These are phyloP conservation scores for Sebastes cheni DNA, from an alignment of 2,797 vertebrate species.

Conservation along the genomic window DNA sequence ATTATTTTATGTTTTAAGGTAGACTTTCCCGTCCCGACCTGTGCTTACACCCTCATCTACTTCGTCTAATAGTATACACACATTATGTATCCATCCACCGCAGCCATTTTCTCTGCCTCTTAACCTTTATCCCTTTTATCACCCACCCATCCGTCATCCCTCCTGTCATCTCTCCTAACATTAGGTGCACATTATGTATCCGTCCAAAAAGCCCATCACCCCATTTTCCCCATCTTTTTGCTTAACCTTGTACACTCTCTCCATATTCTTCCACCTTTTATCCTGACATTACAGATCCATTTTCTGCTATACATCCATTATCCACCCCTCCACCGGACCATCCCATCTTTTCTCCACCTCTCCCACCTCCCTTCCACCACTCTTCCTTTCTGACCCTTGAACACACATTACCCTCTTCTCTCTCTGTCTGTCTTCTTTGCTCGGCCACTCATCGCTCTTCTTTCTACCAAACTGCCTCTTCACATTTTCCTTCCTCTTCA, in stretches of 20 bases:
- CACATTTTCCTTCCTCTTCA: constrained; percentile 32
- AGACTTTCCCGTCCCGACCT: not conserved
- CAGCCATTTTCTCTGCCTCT: constrained; percentile 28
- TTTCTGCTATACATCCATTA: constrained; percentile 50
- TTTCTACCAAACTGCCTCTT: constrained; percentile 1
- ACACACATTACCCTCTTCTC: not conserved
- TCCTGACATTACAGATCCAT: constrained; percentile 27
- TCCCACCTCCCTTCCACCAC: not conserved
- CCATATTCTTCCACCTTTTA: constrained; percentile 7
- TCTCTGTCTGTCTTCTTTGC: constrained; percentile 26
- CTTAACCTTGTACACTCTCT: constrained; percentile 33
- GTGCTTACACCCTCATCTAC: not conserved
- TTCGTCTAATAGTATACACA: not conserved
- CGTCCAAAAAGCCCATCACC: constrained; percentile 28
- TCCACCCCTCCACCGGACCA: not conserved
- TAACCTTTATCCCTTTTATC: constrained; percentile 39
- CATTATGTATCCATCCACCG: constrained; percentile 1
- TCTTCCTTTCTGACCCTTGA: constrained; percentile 20
- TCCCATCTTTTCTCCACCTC: not conserved
- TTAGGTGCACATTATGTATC: constrained; percentile 25
- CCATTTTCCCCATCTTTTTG: constrained; percentile 27
- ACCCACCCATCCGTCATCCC: constrained; percentile 17
- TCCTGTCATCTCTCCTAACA: not conserved
- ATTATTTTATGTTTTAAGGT: not conserved
- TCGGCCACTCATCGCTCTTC: constrained; percentile 48